Base-by-base conservation (phyloP, 2,888 invertebrate genomes). In the Beris morrisii region DNA sequence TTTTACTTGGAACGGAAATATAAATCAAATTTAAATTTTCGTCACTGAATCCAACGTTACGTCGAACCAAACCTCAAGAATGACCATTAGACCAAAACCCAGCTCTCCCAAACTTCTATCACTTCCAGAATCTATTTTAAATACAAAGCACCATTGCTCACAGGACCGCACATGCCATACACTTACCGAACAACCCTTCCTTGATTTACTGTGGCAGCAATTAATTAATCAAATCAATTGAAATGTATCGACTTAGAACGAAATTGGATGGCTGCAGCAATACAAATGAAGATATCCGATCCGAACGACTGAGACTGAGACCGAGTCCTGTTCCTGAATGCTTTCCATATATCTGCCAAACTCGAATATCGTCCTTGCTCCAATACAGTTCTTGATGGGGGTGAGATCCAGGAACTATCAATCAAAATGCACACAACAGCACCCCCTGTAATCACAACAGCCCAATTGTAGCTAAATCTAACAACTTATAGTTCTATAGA, bases 221-320 rank as follows among this genome's bases (percentile, higher is more conserved):
- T 67, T 66, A 69, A 69, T 69, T 69, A 67, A 69, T 69, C 69
- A 69, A 69, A 67, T 66, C 66, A 69, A 67, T 69, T 67, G 69
- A 69, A 67, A 69, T 69, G 69, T 69, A 69, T 69, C 66, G 69
- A 67, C 50, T 69, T 66, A 64, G 67, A 63, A 69, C 67, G 65
- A 67, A 61, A 69, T 69, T 67, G 64, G 63, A 66, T 61, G 65
- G 57, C 61, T 67, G 69, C 64, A 52, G 28, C 54, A 54, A 54
- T 31, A n/a, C n/a, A 54, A 30, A 54, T 31, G 28, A 54, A 12
- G 28, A 28, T 9, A 38, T 63, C 63, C 50, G 52, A 63, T 63
- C 63, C 38, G 38, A 38, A 38, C 38, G 9, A 38, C 7, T 7
- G 38, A 9, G 38, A 38, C 5, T 38, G 38, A 9, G 38, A 38